A percentile compares a stretch with the other conserved stretches of the same genome.
Evolutionary conservation across 2,797 vertebrate species (phyloP).

Genomic region (Chaenodraco wilsoni): DNA sequence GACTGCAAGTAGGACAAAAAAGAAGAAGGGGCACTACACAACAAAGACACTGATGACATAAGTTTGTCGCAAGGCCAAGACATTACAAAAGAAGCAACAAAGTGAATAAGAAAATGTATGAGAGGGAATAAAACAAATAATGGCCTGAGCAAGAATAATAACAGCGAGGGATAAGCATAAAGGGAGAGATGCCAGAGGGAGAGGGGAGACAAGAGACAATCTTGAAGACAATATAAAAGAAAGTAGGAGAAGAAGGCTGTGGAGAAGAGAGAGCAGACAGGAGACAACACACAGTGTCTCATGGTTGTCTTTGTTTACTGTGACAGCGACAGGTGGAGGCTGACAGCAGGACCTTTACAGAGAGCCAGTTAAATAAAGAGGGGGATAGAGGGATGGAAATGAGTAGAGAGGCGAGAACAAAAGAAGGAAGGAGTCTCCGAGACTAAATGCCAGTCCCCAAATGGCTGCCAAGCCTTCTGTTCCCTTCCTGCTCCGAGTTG

Average conservation of each 20-base stretch:
- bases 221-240: slow-evolving; percentile 47
- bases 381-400: slow-evolving; percentile 72
- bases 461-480: slow-evolving; percentile 74
- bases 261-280: slow-evolving; percentile 45
- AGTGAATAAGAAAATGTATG: slow-evolving; percentile 13
- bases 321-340: slow-evolving; percentile 81
- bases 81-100: slow-evolving; percentile 1
- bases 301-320: slow-evolving; percentile 79
- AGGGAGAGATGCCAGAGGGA: slow-evolving; percentile 13
- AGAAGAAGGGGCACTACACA: not conserved
- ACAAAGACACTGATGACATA: slow-evolving; percentile 4
- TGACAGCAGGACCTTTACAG: slow-evolving; percentile 82
- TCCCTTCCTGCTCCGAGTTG: slow-evolving; percentile 46
- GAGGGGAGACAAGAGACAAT: slow-evolving; percentile 26
- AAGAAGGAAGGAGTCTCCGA: slow-evolving; percentile 61
- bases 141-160: slow-evolving; percentile 8
- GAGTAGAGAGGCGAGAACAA: slow-evolving; percentile 71
- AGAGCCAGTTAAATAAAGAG: slow-evolving; percentile 75
- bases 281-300: slow-evolving; percentile 67
- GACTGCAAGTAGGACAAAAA: slow-evolving; percentile 3
- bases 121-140: slow-evolving; percentile 21
- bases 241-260: slow-evolving; percentile 43
- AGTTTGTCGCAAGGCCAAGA: slow-evolving; percentile 16
- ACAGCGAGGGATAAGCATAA: slow-evolving; percentile 13
- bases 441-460: slow-evolving; percentile 77